Evolutionary conservation across 1,140 invertebrate genomes (phyloP), one percentile per base, ranked within the genome.

Genomic region (Brachionus rubens): DNA sequence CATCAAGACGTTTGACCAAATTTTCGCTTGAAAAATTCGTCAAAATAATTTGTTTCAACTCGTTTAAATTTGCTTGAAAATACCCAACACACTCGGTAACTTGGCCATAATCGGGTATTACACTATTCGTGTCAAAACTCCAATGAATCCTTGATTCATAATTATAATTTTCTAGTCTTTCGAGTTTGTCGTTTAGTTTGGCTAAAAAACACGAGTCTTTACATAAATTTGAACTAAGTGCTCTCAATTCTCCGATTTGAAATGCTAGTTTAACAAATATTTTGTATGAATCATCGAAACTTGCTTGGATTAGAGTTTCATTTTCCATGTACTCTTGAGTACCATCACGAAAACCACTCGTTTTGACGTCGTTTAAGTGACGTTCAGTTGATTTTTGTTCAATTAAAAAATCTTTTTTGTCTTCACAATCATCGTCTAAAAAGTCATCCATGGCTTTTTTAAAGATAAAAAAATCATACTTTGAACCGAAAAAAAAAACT

Each of bases 301-400:
- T 46, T 21, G 24, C 14, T 40, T 72, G 68, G 10, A 72, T 72
- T 48, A 50, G 33, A 21, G 30, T 7, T 24, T 72, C 68, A 54
- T 72, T 54, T 54, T 72, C 68, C 26, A 72, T 72, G 16, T 28
- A 72, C 7, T 36, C 33, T 72, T 72, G 68, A 6, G 30, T 40
- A 21, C 46, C 68, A 40, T 72, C 68, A 14, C 68, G 68, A 30
- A 21, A 72, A 26, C 68, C 68, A 16, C 33, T 72, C 24, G 46
- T 36, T 48, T 50, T 54, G 12, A 72, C 16, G 10, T 72, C 46
- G 21, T 72, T 72, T 10, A 72, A 33, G n/a, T 40, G 68, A 10
- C 68, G 46, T 16, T 72, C 68, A 6, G 46, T 72, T 33, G 68
- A 33, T 30, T 30, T 48, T 72, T 54, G 21, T 26, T 72, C 46